Base-by-base conservation (phyloP, 2,888 invertebrate genomes). In the Psylliodes chrysocephalus region DNA sequence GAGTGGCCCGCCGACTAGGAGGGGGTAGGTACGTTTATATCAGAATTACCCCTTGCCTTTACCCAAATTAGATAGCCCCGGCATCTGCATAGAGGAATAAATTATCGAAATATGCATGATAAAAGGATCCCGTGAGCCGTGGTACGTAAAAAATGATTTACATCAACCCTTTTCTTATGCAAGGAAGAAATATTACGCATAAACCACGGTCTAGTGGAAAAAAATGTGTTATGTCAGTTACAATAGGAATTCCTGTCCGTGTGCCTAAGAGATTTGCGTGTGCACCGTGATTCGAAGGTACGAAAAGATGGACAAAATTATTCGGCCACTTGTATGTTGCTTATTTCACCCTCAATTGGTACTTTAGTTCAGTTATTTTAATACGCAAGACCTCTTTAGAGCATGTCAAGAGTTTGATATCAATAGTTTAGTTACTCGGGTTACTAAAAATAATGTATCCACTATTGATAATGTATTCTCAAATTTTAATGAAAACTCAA, bases 201-300 rank as follows among this genome's bases (percentile, higher is more conserved):
- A 83, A 83, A 82, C 81, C 82, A 83, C 81, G 83, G 81, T 83
- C 82, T 81, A 78, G 78, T 83, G 83, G 81, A 81, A 81, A 82
- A 83, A 82, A 82, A 59, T 59, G 49, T 59, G 59, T 59, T 83
- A 83, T 82, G 83, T 83, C 81, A 76, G 79, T 81, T 49, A 60
- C 55, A 56, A 62, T 56, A 49, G 60, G 55, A 54, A 44, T 64
- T 60, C 33, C 40, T 38, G 64, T 54, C 59, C 18, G 56, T 63
- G 60, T 63, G 63, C 60, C 65, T 56, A 66, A 68, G 60, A 64
- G 64, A 68, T 68, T 66, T 64, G 64, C 53, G 40, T 28, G n/a
- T 49, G 57, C 54, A n/a, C n/a, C n/a, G n/a, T n/a, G n/a, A n/a
- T n/a, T n/a, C n/a, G n/a, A n/a, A n/a, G n/a, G n/a, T n/a, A n/a